A percentile compares a stretch with the other conserved stretches of the same genome.
These are phyloP conservation scores for Drosophila paulistorum DNA, from an alignment of 1,140 invertebrate species.

Conservation along the genomic window DNA sequence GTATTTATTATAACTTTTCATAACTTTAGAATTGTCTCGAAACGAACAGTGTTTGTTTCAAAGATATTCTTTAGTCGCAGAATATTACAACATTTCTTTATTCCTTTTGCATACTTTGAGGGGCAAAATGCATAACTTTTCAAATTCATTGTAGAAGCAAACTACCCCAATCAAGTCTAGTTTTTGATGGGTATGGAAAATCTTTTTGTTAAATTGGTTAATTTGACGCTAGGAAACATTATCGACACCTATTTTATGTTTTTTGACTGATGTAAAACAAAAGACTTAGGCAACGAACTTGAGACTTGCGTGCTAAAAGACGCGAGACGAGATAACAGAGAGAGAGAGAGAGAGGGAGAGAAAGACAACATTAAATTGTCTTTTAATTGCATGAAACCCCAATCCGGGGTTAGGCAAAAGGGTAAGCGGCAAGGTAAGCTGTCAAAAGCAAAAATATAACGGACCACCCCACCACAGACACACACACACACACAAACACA, in stretches of 20 bases:
- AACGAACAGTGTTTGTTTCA: no score
- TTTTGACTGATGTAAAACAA: conserved; percentile 35
- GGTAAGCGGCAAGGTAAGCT: conserved; percentile 53
- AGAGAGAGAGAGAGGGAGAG: no score
- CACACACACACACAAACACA: neutral
- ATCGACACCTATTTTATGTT: neutral
- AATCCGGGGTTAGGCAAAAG: conserved; percentile 39
- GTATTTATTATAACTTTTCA: no score
- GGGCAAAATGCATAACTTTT: no score
- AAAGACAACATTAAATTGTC: conserved; percentile 56
- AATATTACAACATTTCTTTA: no score
- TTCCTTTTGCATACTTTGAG: no score
- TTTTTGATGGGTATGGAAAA: neutral
- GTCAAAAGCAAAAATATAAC: conserved; percentile 57
- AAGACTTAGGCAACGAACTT: conserved; percentile 67
- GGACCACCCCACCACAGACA: conserved; percentile 28
- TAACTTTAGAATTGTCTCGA: no score
- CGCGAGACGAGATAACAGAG: neutral
- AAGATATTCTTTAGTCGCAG: no score
- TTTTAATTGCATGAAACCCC: conserved; percentile 63
- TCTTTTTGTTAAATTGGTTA: conserved; percentile 13
- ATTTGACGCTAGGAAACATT: conserved; percentile 7
- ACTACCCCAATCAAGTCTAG: neutral
- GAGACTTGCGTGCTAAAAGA: conserved; percentile 18
- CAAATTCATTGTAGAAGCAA: neutral